Conservation (phyloP, 2,888 invertebrate species). For the Orchesella flavescens region DNA sequence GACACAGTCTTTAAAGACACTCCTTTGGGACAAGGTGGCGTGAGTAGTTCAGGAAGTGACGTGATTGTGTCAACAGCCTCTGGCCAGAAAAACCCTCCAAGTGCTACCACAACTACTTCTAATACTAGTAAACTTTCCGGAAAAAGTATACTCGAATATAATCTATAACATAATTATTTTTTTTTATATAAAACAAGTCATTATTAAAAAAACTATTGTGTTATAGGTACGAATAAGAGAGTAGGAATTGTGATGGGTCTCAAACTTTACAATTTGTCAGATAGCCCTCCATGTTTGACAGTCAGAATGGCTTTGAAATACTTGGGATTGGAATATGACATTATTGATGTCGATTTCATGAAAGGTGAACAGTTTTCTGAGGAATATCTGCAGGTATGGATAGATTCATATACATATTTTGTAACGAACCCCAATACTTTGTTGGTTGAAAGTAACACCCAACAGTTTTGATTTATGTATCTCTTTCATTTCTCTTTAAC, state of each 20-base stretch:
- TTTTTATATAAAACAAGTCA: not conserved
- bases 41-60: constrained; percentile 32
- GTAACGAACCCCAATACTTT: not conserved
- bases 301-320: constrained; percentile 82
- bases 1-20: constrained; percentile 51
- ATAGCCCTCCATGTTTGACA: constrained; percentile 85
- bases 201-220: not conserved
- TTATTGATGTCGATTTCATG: constrained; percentile 81
- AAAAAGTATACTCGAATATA: constrained; percentile 35
- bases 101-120: constrained; percentile 60
- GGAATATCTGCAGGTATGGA: constrained; percentile 66
- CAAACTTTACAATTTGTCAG: constrained; percentile 83
- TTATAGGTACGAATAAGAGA: constrained; percentile 60
- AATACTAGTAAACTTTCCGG: constrained; percentile 56
- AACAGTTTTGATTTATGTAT: no score
- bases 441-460: constrained; percentile 6
- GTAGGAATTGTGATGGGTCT: constrained; percentile 74
- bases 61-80: constrained; percentile 31
- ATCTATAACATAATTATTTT: not conserved
- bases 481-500: not conserved
- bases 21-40: not conserved
- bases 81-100: constrained; percentile 54
- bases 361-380: constrained; percentile 79
- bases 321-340: constrained; percentile 80
- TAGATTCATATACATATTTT: not conserved